phyloP scores from a whole-genome alignment of 2,888 invertebrate genomes.

The Monochamus alternatus region DNA sequence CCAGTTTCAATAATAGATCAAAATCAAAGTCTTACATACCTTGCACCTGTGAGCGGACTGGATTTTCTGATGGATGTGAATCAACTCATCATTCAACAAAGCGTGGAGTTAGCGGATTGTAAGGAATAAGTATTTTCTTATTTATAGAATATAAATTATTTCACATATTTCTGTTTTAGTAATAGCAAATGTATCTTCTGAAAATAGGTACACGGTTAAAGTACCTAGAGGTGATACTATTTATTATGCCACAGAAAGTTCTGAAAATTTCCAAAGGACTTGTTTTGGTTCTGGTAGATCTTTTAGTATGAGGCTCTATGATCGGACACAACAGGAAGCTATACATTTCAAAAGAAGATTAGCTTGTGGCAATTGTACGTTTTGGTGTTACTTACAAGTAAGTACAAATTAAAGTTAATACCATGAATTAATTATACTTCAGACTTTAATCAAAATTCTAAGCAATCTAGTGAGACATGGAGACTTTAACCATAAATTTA shows the following conservation, averaged over 20 bases:
- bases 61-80: slow-evolving; percentile 82
- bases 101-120: slow-evolving; percentile 85
- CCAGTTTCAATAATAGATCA: slow-evolving; percentile 76
- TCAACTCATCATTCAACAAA: slow-evolving; percentile 84
- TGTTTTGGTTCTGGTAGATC: slow-evolving; percentile 83
- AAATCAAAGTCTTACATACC: slow-evolving; percentile 74
- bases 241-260: slow-evolving; percentile 82
- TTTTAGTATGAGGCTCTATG: slow-evolving; percentile 86
- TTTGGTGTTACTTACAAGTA: slow-evolving; percentile 83
- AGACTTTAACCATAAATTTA: no score
- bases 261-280: slow-evolving; percentile 76
- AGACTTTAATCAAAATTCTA: no score
- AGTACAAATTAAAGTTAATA: neutral
- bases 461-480: no score
- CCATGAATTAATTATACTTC: no score
- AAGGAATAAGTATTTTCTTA: slow-evolving; percentile 60
- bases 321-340: slow-evolving; percentile 88
- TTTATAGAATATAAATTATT: neutral
- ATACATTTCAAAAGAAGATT: slow-evolving; percentile 82
- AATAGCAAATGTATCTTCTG: slow-evolving; percentile 75
- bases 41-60: slow-evolving; percentile 79
- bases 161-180: slow-evolving; percentile 25
- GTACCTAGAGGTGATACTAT: slow-evolving; percentile 83
- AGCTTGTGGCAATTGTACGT: slow-evolving; percentile 78
- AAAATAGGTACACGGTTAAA: slow-evolving; percentile 82